Evolutionary conservation across 2,888 invertebrate species (phyloP), one percentile per base, ranked within the genome.

Genomic region (Amblyjoppa proteus): DNA sequence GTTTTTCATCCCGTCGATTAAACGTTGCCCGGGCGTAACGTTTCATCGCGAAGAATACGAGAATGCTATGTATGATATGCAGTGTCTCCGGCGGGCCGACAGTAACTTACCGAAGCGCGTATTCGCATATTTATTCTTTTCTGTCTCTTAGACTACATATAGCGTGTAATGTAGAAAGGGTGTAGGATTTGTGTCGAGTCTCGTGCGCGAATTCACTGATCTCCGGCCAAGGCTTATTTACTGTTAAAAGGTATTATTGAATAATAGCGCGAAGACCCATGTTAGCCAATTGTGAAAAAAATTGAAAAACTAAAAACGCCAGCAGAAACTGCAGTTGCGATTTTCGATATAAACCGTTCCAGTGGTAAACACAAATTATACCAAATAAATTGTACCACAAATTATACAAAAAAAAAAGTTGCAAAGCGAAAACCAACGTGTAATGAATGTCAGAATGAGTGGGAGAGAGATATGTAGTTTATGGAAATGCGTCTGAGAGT

Each of bases 161-260:
- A 82, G 49, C 56, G 64, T 70, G 13, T 66, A 70, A 82, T 34
- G 75, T 78, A 82, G 71, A 49, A 79, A 81, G 79, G 82, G 85
- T 79, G 85, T 70, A 69, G 85, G 58, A 66, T 81, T 71, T 28
- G 11, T 11, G 49, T 64, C 79, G 70, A 28, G 76, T 82, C 58
- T 70, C 68, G 38, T 34, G 68, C 68, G 74, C 61, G 64, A 49
- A 34, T 25, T 69, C 4, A 25, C 56, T 13, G 41, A 25, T 69
- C 41, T 13, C 58, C 58, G 56, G 68, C 38, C 68, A 38, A 25
- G 41, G 41, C 31, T 69, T 58, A 58, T 28, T 77, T 68, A 68
- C 34, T 45, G 45, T 56, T 77, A 20, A 58, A 53, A 61, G 78
- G 28, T 78, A 70, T 31, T 58, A 78, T 75, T 45, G 16, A 56